phyloP scores from a whole-genome alignment of 2,888 invertebrate species.

The Crossocerus cetratus region DNA sequence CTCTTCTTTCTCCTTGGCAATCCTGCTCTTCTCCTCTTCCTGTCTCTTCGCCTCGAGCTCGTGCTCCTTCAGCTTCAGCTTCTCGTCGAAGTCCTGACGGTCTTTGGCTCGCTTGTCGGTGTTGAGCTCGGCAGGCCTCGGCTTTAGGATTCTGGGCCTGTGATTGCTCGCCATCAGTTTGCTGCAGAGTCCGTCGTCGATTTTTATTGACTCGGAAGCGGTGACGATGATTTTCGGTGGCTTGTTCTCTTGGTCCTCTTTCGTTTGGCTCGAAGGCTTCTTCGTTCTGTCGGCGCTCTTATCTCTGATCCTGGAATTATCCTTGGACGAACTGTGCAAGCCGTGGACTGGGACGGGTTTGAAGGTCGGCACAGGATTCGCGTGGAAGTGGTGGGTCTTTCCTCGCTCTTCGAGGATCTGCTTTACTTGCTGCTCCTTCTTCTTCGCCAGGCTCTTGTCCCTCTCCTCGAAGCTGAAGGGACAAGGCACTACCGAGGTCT shows the following conservation, averaged over 20 bases:
- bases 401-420: constrained; percentile 80
- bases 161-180: not conserved
- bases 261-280: constrained; percentile 1
- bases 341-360: constrained; percentile 75
- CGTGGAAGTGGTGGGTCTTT: constrained; percentile 83
- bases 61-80: constrained; percentile 78
- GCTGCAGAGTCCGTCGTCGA: not conserved
- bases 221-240: constrained; percentile 29
- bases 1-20: constrained; percentile 78
- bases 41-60: constrained; percentile 78
- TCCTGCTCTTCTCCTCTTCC: constrained; percentile 70
- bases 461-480: constrained; percentile 82
- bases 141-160: constrained; percentile 1
- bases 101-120: constrained; percentile 83
- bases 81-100: constrained; percentile 81
- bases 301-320: constrained; percentile 53
- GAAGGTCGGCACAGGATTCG: constrained; percentile 82
- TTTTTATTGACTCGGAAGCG: too few relatives aligned
- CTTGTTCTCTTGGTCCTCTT: constrained; percentile 40
- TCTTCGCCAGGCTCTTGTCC: constrained; percentile 79
- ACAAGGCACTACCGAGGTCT: constrained; percentile 10
- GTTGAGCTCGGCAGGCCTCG: constrained; percentile 74
- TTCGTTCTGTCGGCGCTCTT: constrained; percentile 27
- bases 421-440: constrained; percentile 81
- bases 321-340: constrained; percentile 63